Evolutionary conservation across 1,140 invertebrate species (phyloP).

Genomic region (Acromyrmex heyeri): DNA sequence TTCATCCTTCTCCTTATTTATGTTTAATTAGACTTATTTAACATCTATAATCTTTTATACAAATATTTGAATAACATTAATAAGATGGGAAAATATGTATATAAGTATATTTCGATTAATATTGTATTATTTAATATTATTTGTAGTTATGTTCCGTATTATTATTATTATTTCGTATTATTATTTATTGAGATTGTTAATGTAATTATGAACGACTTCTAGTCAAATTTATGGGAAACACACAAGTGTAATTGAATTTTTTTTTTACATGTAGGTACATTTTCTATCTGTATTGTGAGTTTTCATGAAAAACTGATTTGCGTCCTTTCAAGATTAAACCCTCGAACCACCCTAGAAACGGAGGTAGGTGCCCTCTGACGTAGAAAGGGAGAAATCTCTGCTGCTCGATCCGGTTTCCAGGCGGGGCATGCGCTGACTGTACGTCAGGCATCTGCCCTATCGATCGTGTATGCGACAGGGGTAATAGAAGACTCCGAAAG

Average conservation of each 20-base stretch:
- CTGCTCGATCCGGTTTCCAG: not conserved
- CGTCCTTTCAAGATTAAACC: not conserved
- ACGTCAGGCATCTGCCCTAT: conserved; percentile 84
- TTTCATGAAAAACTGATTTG: conserved; percentile 32
- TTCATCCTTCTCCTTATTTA: too few species aligned
- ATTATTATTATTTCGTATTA: conserved; percentile 5
- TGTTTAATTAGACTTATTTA: not conserved
- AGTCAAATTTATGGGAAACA: not conserved
- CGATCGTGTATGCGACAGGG: conserved; percentile 79
- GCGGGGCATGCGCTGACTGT: conserved; percentile 81
- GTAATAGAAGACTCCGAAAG: conserved; percentile 51
- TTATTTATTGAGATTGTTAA: not conserved
- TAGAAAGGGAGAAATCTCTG: conserved; percentile 65
- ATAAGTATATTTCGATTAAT: not conserved
- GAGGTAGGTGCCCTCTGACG: conserved; percentile 78
- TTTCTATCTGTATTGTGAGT: not conserved
- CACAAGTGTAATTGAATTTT: not conserved
- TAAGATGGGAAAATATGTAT: not conserved
- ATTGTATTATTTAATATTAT: not conserved
- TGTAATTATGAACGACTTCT: not conserved
- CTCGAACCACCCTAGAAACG: conserved; percentile 71
- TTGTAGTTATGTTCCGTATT: not conserved
- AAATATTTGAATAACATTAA: not conserved
- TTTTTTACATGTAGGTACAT: too few species aligned
- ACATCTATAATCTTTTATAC: not conserved